Base-by-base conservation (phyloP, 1,140 invertebrate genomes). In the Pemphigus obesinymphae region DNA sequence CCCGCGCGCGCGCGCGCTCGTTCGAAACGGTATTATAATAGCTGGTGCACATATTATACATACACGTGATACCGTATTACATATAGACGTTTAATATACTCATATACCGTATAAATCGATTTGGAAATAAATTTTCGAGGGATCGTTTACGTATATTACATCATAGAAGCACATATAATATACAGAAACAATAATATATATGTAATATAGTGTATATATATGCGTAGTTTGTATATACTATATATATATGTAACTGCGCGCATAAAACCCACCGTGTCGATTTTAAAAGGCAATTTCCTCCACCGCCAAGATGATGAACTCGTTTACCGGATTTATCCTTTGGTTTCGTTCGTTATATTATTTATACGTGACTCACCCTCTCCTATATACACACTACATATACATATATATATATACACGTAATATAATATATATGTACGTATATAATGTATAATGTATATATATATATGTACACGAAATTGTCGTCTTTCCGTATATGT, bases 261-360 rank as follows among this genome's bases (percentile, higher is more conserved):
- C 31, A 6, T n/a, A 20, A 20, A 34, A 31, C 61, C 2, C n/a
- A 40, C 45, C 17, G 61, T 66, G 63, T 68, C 31, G 34, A 68
- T 68, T 68, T 68, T 68, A 70, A 43, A 70, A 43, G 37, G n/a
- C 66, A 70, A 70, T 70, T 70, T 43, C 66, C 11, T 43, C 37
- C 11, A 31, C 8, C 20, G 6, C 10, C n/a, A 11, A 40, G 20
- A 34, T 31, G 29, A 63, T 20, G 58, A 66, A 37, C 31, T 66
- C 58, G 58, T 20, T 63, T 34, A 63, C 34, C 29, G 31, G n/a
- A n/a, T 66, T 37, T 66, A 66, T 66, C 7, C 29, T 63, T 66
- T 66, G 31, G 31, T n/a, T 34, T 66, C n/a, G 8, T 66, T n/a
- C n/a, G n/a, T n/a, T n/a, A n/a, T n/a, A n/a, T n/a, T n/a, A n/a